Percentiles rank a stretch among this genome's conserved stretches.
Evolutionary conservation across 1,140 invertebrate species (phyloP).

Genomic region (Drosophila aff.): DNA sequence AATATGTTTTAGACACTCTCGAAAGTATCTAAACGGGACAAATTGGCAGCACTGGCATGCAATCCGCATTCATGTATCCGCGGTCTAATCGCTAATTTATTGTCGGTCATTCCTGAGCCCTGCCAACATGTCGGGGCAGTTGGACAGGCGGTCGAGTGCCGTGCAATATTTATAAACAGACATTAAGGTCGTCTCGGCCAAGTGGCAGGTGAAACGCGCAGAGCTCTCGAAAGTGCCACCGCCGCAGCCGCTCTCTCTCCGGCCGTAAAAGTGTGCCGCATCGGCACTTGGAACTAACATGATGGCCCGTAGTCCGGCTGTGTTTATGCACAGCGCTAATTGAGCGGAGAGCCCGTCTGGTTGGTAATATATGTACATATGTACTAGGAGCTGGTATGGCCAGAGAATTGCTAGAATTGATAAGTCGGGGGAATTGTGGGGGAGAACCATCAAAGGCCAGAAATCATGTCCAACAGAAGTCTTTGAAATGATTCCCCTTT

Average conservation of each 20-base stretch:
- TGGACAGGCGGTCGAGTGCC: constrained; percentile 28
- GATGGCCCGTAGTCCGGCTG: constrained; percentile 30
- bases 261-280: constrained; percentile 34
- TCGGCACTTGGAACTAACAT: constrained; percentile 53
- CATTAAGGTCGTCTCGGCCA: constrained; percentile 59
- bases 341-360: constrained; percentile 55
- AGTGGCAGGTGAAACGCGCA: constrained; percentile 51
- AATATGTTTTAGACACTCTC: constrained; percentile 1
- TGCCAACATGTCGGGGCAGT: constrained; percentile 41
- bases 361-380: constrained; percentile 4
- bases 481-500: neutral
- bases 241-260: neutral
- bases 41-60: constrained; percentile 14
- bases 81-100: constrained; percentile 62
- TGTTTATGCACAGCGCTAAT: constrained; percentile 51
- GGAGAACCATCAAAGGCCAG: constrained; percentile 24
- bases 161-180: constrained; percentile 65
- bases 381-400: constrained; percentile 2
- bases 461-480: neutral
- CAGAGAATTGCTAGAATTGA: constrained; percentile 12
- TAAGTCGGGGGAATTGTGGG: constrained; percentile 2
- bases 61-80: constrained; percentile 18
- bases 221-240: constrained; percentile 19
- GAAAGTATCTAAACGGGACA: constrained; percentile 4
- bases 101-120: constrained; percentile 47